phyloP scores from a whole-genome alignment of 2,113 vertebrate species.

The Cynoglossus semilaevis region DNA sequence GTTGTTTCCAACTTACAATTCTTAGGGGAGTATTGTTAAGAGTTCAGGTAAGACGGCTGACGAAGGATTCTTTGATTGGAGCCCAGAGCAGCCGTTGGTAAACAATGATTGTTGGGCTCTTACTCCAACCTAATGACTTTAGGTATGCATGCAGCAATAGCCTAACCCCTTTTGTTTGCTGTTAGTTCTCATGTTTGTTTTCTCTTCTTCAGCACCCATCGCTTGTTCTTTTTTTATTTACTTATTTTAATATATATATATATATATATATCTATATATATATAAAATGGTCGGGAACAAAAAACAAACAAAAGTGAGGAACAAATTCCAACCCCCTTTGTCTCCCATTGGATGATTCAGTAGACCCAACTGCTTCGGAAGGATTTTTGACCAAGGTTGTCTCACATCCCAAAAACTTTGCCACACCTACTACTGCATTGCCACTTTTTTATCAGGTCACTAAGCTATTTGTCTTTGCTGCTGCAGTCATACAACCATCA shows the following conservation, averaged over 20 bases:
- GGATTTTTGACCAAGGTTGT: constrained; percentile 99
- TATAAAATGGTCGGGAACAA: too few relatives aligned
- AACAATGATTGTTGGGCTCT: constrained; percentile 55
- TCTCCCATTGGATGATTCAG: constrained; percentile 83
- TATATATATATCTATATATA: too few relatives aligned
- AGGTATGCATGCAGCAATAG: constrained; percentile 82
- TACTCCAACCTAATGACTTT: constrained; percentile 63
- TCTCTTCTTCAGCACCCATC: constrained; percentile 75
- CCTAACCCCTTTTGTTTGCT: constrained; percentile 84
- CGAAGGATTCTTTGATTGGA: constrained; percentile 79
- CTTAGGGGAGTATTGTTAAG: constrained; percentile 83
- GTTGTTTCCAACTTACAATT: constrained; percentile 41
- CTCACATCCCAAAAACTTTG: constrained; percentile 86
- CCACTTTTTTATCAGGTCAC: constrained; percentile 77
- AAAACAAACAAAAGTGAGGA: background rate
- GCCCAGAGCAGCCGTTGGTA: constrained; percentile 59
- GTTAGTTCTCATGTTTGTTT: constrained; percentile 73
- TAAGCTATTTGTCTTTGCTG: constrained; percentile 53
- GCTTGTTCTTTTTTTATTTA: constrained; percentile 62
- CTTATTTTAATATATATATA: too few relatives aligned
- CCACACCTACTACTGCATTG: constrained; percentile 93
- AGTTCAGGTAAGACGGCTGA: constrained; percentile 81
- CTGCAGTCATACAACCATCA: constrained; percentile 2
- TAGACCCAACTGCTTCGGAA: constrained; percentile 90
- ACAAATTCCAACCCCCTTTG: constrained; percentile 65